Evolutionary conservation across 2,888 invertebrate species (phyloP).

Genomic region (Tillus elongatus): DNA sequence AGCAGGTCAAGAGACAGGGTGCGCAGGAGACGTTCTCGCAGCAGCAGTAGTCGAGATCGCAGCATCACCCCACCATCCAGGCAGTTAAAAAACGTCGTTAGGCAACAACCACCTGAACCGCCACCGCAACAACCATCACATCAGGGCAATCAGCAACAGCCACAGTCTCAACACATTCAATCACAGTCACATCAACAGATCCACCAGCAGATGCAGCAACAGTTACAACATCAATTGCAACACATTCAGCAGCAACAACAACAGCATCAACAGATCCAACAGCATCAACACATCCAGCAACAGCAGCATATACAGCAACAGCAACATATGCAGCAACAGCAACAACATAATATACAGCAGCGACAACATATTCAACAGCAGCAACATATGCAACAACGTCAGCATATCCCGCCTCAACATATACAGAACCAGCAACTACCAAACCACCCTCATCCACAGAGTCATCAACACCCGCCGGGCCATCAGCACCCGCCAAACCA

Average conservation of each 20-base stretch:
- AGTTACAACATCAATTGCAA: not conserved
- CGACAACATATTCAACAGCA: slow-evolving; percentile 6
- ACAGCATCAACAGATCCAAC: slow-evolving; percentile 9
- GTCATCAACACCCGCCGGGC: not conserved
- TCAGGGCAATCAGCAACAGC: slow-evolving; percentile 11
- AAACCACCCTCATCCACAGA: slow-evolving; percentile 6
- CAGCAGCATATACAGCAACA: slow-evolving; percentile 9
- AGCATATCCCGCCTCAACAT: slow-evolving; percentile 11
- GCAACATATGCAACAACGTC: slow-evolving; percentile 5
- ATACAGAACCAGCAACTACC: slow-evolving; percentile 9
- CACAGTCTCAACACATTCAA: slow-evolving; percentile 9
- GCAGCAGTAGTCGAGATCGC: slow-evolving; percentile 25
- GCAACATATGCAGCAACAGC: slow-evolving; percentile 8
- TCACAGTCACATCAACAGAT: slow-evolving; percentile 5
- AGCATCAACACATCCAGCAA: slow-evolving; percentile 7
- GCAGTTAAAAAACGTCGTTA: slow-evolving; percentile 21
- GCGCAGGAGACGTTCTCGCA: slow-evolving; percentile 37
- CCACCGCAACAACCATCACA: slow-evolving; percentile 10
- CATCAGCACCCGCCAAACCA: not conserved
- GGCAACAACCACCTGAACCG: slow-evolving; percentile 19
- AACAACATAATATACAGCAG: not conserved
- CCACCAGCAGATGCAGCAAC: slow-evolving; percentile 8
- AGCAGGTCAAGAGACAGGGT: slow-evolving; percentile 25
- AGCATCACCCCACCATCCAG: slow-evolving; percentile 25
- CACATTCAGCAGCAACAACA: not conserved